Evolutionary conservation across 1,140 invertebrate genomes (phyloP).

Genomic region (Psilanteris sp.): DNA sequence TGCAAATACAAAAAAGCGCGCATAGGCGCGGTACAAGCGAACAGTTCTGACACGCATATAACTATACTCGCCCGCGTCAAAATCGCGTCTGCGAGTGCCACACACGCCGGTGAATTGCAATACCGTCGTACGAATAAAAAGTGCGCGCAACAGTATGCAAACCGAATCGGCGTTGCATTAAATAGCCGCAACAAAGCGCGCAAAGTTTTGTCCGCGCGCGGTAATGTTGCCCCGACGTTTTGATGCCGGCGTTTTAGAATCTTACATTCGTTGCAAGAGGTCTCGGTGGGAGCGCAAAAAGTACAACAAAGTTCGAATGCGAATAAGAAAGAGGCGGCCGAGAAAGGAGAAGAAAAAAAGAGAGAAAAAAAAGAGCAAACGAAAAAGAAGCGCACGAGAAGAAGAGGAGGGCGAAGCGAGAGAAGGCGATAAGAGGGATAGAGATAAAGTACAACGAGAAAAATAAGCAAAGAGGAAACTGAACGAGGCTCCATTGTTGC

Average conservation of each 20-base stretch:
- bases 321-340: conserved; percentile 17
- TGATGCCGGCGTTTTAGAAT: conserved; percentile 19
- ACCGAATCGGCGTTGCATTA: too few relatives aligned
- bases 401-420: conserved; percentile 11
- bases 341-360: conserved; percentile 11
- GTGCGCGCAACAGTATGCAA: too few relatives aligned
- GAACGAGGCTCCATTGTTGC: conserved; percentile 64
- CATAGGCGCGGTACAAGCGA: too few relatives aligned
- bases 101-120: too few relatives aligned
- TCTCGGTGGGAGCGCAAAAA: conserved; percentile 27
- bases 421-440: conserved; percentile 41
- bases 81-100: too few relatives aligned
- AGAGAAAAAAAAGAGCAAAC: conserved; percentile 36
- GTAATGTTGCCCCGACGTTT: neutral
- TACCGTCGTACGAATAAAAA: too few relatives aligned
- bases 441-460: conserved; percentile 44
- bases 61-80: too few relatives aligned
- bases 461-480: conserved; percentile 49
- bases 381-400: conserved; percentile 20
- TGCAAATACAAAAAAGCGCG: too few relatives aligned
- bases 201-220: too few relatives aligned
- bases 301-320: conserved; percentile 6
- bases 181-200: too few relatives aligned
- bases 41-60: too few relatives aligned
- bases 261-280: conserved; percentile 30